Base-by-base conservation (phyloP, 2,888 invertebrate genomes). In the Meghimatium bilineatum region DNA sequence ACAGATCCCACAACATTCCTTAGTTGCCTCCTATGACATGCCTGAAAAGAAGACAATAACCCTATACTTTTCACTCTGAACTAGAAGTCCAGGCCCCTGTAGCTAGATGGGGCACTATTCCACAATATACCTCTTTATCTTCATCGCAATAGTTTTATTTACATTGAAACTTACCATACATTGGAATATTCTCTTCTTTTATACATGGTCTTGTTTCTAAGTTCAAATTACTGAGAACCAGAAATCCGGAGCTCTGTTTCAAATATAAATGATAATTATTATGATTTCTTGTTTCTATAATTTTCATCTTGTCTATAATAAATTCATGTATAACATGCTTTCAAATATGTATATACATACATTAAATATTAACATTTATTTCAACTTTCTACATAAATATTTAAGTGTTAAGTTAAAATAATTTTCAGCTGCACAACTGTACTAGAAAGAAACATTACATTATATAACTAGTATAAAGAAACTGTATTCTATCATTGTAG, bases 221-320 rank as follows among this genome's bases (percentile, higher is more conserved):
- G 52, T 93, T 93, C 71, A 95, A 91, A 90, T 95, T 95, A 75
- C 95, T 95, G 88, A 95, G 94, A 0, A 95, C 94, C 14, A 95
- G 90, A 32, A 94, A 92, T 23, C 95, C 95, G 87, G 85, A 93
- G 92, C 85, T 85, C 91, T 90, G 88, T 85, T 87, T 88, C 74
- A 82, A 81, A 83, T 69, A 75, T 14, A 72, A 29, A 78, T 52
- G 14, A 63, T 26, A 34, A 23, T 77, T 77, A 36, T 78, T 6
- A 14, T 29, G 23, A 5, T 1, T 75, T 32, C 52, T 14, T 49
- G 5, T 63, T n/a, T 63, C 26, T 63, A 14, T 5, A 8, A n/a
- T 63, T 44, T n/a, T n/a, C n/a, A 56, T 63, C 60, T 10, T 56
- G 12, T 56, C 60, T n/a, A 63, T 10, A 63, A n/a, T 63, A n/a